Evolutionary conservation across 2,888 invertebrate genomes (phyloP), one percentile per base, ranked within the genome.

Genomic region (Mesochorus sp.): DNA sequence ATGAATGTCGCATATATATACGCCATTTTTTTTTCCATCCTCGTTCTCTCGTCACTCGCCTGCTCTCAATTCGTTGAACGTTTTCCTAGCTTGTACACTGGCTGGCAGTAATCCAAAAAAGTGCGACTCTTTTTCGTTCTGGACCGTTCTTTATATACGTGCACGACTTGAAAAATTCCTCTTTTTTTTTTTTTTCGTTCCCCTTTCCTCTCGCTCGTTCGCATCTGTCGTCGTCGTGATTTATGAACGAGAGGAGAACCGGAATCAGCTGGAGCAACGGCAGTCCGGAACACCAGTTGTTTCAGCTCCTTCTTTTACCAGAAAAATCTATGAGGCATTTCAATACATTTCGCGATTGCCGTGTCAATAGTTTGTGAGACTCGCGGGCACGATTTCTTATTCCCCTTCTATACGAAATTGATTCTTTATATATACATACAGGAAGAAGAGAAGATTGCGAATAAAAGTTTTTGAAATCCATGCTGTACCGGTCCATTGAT

Each of bases 41-140:
- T 51, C 24, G 28, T 49, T 37, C 34, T 37, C 49, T 64, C 49
- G 49, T 49, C 26, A 14, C 61, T 55, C 59, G n/a, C n/a, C 44
- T 79, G 31, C 59, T 39, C 37, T 53, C 47, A 31, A 6, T 49
- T 37, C 24, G 21, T 47, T 10, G 14, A 19, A 49, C 24, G 2
- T 24, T 37, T 14, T 14, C 37, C 17, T 17, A 24, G n/a, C 26
- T 31, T 14, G 51, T 67, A 37, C 47, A 31, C 26, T 10, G 31
- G 6, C 10, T 79, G 80, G 72, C 79, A 57, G 64, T 66, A 55
- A 76, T 76, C 79, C 80, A 79, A 80, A 66, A n/a, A 76, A 80
- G 55, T 39, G 76, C 53, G 59, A 74, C 61, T 71, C 28, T 55
- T 34, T 67, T 57, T 73, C 57, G 26, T n/a, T n/a, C n/a, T 57